Percentiles rank a stretch among this genome's conserved stretches.
phyloP scores from a whole-genome alignment of 1,140 invertebrate genomes.

The Stegodyphus dumicola region DNA sequence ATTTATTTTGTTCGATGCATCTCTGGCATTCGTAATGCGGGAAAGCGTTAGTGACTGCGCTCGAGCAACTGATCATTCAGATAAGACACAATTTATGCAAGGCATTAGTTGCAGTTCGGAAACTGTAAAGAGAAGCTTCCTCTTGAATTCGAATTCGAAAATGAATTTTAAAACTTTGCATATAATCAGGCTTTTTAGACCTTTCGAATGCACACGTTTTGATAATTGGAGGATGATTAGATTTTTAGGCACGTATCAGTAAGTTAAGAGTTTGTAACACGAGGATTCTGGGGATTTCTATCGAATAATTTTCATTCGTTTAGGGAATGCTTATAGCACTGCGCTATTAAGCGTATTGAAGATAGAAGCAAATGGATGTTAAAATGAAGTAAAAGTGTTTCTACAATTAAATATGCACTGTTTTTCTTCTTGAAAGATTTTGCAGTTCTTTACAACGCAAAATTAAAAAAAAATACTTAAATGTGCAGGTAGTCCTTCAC shows the following conservation, averaged over 20 bases:
- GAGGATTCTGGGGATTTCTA: no score
- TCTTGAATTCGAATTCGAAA: neutral
- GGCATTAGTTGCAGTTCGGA: constrained; percentile 13
- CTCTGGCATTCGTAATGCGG: constrained; percentile 52
- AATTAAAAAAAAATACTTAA: no score
- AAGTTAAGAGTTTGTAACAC: no score
- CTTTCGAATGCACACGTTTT: neutral
- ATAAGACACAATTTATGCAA: constrained; percentile 58
- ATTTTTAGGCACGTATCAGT: neutral
- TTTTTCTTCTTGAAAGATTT: no score
- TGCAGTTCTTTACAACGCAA: no score
- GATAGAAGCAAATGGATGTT: no score
- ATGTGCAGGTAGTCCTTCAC: no score
- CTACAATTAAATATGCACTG: no score
- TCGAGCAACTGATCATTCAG: constrained; percentile 43
- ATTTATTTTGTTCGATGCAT: constrained; percentile 60
- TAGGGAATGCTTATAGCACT: no score
- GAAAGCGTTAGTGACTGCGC: constrained; percentile 20
- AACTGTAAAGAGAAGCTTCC: neutral
- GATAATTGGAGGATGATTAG: neutral
- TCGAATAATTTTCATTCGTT: no score
- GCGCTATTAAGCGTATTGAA: no score
- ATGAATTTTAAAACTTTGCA: neutral
- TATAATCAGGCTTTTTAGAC: neutral
- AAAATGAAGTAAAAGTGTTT: no score